These are phyloP conservation scores for Leucopsar rothschildi DNA, from an alignment of 2,113 vertebrate genomes.

Conservation along the genomic window DNA sequence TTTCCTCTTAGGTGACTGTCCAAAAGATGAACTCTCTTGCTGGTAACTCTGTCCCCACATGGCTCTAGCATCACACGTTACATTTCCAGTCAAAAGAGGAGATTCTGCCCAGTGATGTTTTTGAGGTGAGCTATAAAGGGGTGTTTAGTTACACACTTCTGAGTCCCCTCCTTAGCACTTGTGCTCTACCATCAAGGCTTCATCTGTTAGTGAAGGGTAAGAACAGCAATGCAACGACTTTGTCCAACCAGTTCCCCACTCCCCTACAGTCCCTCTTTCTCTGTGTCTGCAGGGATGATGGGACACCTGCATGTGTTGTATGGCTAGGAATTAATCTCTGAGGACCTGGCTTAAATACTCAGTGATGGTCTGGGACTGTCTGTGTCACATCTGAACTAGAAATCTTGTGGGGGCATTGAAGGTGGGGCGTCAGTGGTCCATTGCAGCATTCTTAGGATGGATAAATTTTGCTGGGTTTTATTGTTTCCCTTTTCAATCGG, in stretches of 20 bases:
- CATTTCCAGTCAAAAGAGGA: not conserved
- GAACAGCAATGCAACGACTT: not conserved
- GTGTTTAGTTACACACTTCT: rapidly evolving
- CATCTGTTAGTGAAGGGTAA: not conserved
- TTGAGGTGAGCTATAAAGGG: not conserved
- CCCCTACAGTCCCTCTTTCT: not conserved
- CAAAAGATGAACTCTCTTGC: not conserved
- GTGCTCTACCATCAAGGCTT: not conserved
- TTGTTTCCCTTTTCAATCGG: not conserved
- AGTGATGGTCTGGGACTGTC: not conserved
- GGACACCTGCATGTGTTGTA: not conserved
- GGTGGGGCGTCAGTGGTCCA: rapidly evolving
- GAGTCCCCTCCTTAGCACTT: rapidly evolving
- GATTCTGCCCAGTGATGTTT: not conserved
- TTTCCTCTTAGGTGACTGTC: not conserved
- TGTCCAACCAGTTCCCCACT: not conserved
- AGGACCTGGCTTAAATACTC: not conserved
- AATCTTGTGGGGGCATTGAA: not conserved
- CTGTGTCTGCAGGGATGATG: rapidly evolving
- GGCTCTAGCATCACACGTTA: not conserved
- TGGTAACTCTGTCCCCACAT: not conserved
- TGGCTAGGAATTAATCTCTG: not conserved
- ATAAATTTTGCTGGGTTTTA: not conserved
- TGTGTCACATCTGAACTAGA: not conserved
- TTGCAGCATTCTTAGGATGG: not conserved